These are phyloP conservation scores for Actinia tenebrosa DNA, from an alignment of 64 coral and sea anemone species.

Conservation along the genomic window DNA sequence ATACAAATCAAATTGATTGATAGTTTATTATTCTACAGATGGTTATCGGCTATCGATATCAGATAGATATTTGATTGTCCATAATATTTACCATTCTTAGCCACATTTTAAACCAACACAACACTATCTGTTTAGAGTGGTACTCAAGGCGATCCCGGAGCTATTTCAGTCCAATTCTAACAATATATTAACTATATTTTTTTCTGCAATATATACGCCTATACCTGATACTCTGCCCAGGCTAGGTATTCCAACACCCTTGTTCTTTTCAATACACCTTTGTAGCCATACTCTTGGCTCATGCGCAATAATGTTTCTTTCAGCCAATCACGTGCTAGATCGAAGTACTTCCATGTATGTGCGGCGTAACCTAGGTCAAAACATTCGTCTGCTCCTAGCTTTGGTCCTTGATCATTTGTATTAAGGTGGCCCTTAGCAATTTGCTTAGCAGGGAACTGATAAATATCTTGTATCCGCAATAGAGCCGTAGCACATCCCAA, in stretches of 20 bases:
- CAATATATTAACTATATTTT: too few relatives aligned
- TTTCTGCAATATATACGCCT: too few relatives aligned
- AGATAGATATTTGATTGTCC: too few relatives aligned
- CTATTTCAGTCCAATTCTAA: too few relatives aligned
- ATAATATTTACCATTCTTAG: too few relatives aligned
- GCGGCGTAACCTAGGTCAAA: conserved; percentile 77
- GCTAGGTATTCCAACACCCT: conserved; percentile 79
- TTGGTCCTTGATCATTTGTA: conserved; percentile 2
- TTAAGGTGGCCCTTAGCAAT: conserved; percentile 62
- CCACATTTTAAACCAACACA: too few relatives aligned
- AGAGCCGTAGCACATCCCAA: conserved; percentile 59
- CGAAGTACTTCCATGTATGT: conserved; percentile 50
- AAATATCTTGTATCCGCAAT: conserved; percentile 85
- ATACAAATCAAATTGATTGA: too few relatives aligned
- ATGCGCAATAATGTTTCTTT: conserved; percentile 60
- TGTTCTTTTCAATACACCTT: conserved; percentile 49
- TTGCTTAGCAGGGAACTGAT: conserved; percentile 50
- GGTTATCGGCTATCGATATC: too few relatives aligned
- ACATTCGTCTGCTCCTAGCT: conserved; percentile 71
- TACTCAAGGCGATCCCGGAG: too few relatives aligned
- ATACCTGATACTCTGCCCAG: conserved; percentile 96
- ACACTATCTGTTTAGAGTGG: too few relatives aligned
- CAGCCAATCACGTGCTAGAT: conserved; percentile 73
- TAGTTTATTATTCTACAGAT: too few relatives aligned
- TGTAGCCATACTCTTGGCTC: conserved; percentile 64